phyloP scores from a whole-genome alignment of 2,888 invertebrate genomes.

The Eupithecia inturbata region DNA sequence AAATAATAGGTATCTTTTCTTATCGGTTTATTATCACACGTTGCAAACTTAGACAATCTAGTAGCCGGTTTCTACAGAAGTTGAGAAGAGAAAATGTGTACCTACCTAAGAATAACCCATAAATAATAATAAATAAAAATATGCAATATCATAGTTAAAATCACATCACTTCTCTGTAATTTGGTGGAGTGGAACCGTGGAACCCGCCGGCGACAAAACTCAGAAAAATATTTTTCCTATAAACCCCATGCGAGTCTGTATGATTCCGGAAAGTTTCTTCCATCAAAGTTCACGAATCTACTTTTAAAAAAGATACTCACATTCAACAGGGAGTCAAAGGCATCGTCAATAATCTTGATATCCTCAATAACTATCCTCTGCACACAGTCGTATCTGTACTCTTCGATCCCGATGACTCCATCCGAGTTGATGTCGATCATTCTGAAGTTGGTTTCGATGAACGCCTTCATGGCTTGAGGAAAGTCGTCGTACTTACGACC shows the following conservation, averaged over 20 bases:
- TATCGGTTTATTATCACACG: not conserved
- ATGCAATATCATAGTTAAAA: not conserved
- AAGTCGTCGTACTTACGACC: slow-evolving; percentile 91
- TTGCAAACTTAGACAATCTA: not conserved
- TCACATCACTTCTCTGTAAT: not conserved
- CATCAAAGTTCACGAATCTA: not conserved
- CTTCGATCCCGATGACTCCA: slow-evolving; percentile 90
- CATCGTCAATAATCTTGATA: slow-evolving; percentile 89
- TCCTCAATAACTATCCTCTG: slow-evolving; percentile 91
- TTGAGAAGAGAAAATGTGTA: not conserved
- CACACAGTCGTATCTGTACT: slow-evolving; percentile 92
- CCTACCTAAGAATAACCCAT: not conserved
- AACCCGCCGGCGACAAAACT: too few relatives aligned
- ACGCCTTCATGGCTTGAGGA: slow-evolving; percentile 93
- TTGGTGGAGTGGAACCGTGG: too few relatives aligned
- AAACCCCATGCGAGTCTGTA: not conserved
- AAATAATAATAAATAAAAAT: too few relatives aligned
- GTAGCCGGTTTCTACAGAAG: not conserved
- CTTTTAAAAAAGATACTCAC: slow-evolving; percentile 80
- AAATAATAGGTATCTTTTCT: not conserved
- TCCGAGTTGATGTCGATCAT: slow-evolving; percentile 92
- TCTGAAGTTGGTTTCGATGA: slow-evolving; percentile 93
- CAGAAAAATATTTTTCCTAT: too few relatives aligned
- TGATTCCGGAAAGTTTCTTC: not conserved
- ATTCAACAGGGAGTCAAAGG: slow-evolving; percentile 89